These are phyloP conservation scores for Pseudococcus viburni DNA, from an alignment of 2,888 invertebrate species.

Conservation along the genomic window DNA sequence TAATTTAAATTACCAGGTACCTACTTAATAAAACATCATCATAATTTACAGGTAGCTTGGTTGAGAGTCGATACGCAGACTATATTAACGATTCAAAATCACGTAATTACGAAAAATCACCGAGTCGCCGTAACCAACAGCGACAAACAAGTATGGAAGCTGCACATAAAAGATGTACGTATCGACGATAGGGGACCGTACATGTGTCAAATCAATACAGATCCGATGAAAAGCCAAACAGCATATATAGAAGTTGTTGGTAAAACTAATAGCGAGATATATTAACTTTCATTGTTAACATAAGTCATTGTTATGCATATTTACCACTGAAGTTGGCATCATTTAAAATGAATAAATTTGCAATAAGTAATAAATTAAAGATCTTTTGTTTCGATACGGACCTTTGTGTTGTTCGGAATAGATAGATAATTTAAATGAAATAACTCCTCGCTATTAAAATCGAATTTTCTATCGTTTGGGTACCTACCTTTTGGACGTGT, in stretches of 20 bases:
- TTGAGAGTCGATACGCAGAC: constrained; percentile 91
- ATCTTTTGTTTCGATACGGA: constrained; percentile 52
- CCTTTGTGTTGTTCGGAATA: neutral
- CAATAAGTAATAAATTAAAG: constrained; percentile 58
- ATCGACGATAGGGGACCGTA: constrained; percentile 87
- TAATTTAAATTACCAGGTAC: too few relatives aligned
- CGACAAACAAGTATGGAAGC: constrained; percentile 85
- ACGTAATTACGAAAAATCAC: constrained; percentile 92
- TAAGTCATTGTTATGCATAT: constrained; percentile 63
- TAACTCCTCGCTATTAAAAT: neutral
- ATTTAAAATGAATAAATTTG: constrained; percentile 59
- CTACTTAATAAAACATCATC: neutral
- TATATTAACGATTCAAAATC: constrained; percentile 88
- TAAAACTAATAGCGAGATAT: constrained; percentile 71
- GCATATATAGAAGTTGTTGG: constrained; percentile 80
- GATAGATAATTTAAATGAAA: constrained; percentile 26
- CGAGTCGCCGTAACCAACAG: constrained; percentile 84
- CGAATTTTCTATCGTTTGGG: neutral
- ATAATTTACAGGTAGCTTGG: constrained; percentile 84
- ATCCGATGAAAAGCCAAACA: constrained; percentile 82
- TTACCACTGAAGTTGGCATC: constrained; percentile 55
- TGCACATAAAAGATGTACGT: constrained; percentile 84
- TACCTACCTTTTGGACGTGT: neutral
- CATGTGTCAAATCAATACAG: constrained; percentile 84
- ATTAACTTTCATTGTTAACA: constrained; percentile 58